Base-by-base conservation (phyloP, 2,113 vertebrate genomes). In the Amia ocellicauda region DNA sequence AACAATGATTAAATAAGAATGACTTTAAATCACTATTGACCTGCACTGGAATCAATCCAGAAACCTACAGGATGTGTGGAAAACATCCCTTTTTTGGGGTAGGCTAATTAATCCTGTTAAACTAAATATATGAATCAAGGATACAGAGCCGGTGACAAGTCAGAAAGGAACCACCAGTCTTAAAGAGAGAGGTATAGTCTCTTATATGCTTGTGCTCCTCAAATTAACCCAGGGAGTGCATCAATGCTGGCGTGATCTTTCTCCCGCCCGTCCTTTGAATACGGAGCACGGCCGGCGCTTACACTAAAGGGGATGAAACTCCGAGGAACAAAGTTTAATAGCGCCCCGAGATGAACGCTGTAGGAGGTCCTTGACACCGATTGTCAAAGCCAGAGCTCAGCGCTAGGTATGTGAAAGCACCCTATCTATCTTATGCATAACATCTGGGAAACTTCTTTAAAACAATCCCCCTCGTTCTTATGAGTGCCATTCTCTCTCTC, bases 361-460 rank as follows among this genome's bases (percentile, higher is more conserved):
- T 80, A 75, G 81, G 83, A 73, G 81, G 77, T 85, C 75, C 54
- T 53, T 65, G 13, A 49, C 71, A 43, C 47, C 31, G 24, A 24
- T 22, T 9, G 17, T 20, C 16, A 73, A 76, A 53, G n/a, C 7
- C 17, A 69, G 68, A 58, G 0, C 36, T 41, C 64, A 72, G 66
- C 73, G 78, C 28, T 66, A 72, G 64, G 70, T 77, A 55, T 24
- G 76, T 86, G 84, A 88, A 84, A 58, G 70, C 66, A 72, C 54
- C 70, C 80, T 74, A 81, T 86, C 79, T 80, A 88, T 86, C 80
- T 80, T 67, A 58, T 66, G 77, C 79, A 79, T 68, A 85, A 78
- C 89, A 93, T 88, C 88, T 92, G 91, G 78, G 86, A 84, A 87
- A 80, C 77, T 73, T 78, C 84, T 88, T 73, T 79, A 89, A 88